A percentile compares a stretch with the other conserved stretches of the same genome.
phyloP scores from a whole-genome alignment of 53 echinoderm and acorn worm genomes.

The Henricia sp. region DNA sequence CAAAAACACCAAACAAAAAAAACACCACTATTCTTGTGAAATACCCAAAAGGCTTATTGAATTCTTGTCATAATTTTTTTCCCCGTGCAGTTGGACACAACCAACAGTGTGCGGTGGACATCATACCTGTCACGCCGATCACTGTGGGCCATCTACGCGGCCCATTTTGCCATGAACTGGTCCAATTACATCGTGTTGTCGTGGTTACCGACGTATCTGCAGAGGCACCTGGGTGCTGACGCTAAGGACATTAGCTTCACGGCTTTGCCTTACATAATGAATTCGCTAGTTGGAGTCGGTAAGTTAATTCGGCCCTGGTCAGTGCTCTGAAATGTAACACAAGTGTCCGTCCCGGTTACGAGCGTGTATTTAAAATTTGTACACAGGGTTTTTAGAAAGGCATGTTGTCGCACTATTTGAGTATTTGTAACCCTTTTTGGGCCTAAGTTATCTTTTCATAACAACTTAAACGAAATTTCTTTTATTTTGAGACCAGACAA shows the following conservation, averaged over 20 bases:
- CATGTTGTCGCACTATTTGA: too few species aligned
- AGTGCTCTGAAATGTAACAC: background rate
- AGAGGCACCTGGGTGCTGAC: conserved; percentile 85
- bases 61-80: background rate
- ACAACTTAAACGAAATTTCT: too few species aligned
- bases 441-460: too few species aligned
- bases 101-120: conserved; percentile 86
- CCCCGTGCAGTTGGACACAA: conserved; percentile 86
- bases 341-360: too few species aligned
- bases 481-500: too few species aligned
- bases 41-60: background rate
- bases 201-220: conserved; percentile 95
- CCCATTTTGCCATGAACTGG: conserved; percentile 99
- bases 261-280: conserved; percentile 94
- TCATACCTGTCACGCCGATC: conserved; percentile 86
- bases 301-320: conserved; percentile 59
- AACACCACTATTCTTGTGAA: background rate
- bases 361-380: too few species aligned
- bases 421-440: too few species aligned
- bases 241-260: conserved; percentile 93
- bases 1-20: background rate
- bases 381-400: too few species aligned
- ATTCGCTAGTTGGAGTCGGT: conserved; percentile 95
- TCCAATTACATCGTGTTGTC: conserved; percentile 97
- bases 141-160: conserved; percentile 95